A percentile compares a stretch with the other conserved stretches of the same genome.
Conservation (phyloP, 2,113 vertebrate genomes). For the Sinosuthora webbiana region DNA sequence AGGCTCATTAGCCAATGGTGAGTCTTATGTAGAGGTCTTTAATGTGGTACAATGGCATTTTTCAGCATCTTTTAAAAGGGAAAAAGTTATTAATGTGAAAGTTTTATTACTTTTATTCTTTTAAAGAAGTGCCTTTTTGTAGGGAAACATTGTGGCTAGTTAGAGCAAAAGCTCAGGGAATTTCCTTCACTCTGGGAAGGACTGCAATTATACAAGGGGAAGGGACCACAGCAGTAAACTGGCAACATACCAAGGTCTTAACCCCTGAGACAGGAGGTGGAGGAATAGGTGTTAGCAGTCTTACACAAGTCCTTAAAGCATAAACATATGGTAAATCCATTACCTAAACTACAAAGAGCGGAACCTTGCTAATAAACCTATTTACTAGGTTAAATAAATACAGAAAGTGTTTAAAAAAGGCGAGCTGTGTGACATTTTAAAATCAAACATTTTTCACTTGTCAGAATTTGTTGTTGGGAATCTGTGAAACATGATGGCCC, state of each 20-base stretch:
- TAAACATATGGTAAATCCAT: conserved; percentile 82
- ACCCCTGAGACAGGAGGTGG: conserved; percentile 74
- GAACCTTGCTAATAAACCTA: conserved; percentile 79
- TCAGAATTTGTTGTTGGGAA: conserved; percentile 73
- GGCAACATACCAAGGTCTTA: conserved; percentile 71
- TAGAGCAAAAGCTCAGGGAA: conserved; percentile 80
- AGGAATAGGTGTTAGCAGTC: conserved; percentile 74
- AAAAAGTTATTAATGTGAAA: conserved; percentile 89
- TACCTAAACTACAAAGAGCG: conserved; percentile 82
- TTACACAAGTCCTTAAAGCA: conserved; percentile 73
- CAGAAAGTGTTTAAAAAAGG: conserved; percentile 74
- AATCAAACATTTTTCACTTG: conserved; percentile 79
- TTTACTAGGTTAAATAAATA: conserved; percentile 84
- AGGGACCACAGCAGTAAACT: conserved; percentile 67
- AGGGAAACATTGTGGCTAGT: conserved; percentile 66
- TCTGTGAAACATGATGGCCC: conserved; percentile 58
- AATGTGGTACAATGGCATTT: conserved; percentile 82
- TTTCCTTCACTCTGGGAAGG: conserved; percentile 84
- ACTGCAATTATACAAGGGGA: conserved; percentile 72
- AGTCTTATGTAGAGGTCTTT: conserved; percentile 76
- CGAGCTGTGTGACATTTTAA: conserved; percentile 61
- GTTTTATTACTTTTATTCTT: conserved; percentile 85
- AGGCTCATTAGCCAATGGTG: conserved; percentile 85
- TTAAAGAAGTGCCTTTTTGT: conserved; percentile 81
- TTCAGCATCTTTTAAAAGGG: conserved; percentile 77